phyloP scores from a whole-genome alignment of 2,113 vertebrate genomes.

The Sus scrofa region T2T-Sscrofa CM000819.6:86115001-86115500 shows the following conservation, averaged over 20 bases:
- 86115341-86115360: background rate
- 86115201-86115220: background rate
- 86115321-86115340: background rate
- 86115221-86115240: slow-evolving; percentile 29
- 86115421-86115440: too few relatives aligned
- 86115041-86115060: background rate
- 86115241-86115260: slow-evolving; percentile 15
- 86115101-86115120: background rate
- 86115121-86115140: background rate
- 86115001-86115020: background rate
- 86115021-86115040: background rate
- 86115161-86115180: background rate
- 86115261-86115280: background rate
- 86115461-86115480: too few relatives aligned
- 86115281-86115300: background rate
- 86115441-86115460: too few relatives aligned
- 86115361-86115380: too few relatives aligned
- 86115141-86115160: background rate
- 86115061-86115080: slow-evolving; percentile 4
- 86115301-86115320: background rate
- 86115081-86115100: background rate
- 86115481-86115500: too few relatives aligned
- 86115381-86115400: too few relatives aligned
- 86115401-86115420: too few relatives aligned
- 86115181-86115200: background rate